Conservation (phyloP, 1,140 invertebrate genomes). For the Anastrepha obliqua region DNA sequence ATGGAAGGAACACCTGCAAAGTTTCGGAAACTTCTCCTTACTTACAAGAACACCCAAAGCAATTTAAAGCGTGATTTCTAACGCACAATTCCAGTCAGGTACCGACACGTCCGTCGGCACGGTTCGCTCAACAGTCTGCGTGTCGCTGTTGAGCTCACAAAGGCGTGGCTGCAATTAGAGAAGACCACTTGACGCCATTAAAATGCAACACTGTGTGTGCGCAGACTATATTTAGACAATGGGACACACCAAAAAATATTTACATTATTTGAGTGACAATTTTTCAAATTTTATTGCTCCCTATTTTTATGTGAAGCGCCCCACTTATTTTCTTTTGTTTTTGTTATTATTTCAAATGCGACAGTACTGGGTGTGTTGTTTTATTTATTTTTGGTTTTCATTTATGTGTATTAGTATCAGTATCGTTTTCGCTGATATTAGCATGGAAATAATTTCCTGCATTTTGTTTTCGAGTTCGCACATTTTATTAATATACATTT, state of each 20-base stretch:
- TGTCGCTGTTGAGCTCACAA: neutral
- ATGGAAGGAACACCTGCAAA: neutral
- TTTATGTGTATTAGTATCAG: neutral
- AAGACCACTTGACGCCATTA: slow-evolving; percentile 36
- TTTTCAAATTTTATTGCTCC: slow-evolving; percentile 39
- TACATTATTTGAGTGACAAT: slow-evolving; percentile 10
- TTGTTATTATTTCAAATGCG: neutral
- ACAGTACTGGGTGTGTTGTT: neutral
- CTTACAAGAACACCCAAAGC: no score
- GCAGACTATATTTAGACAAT: slow-evolving; percentile 22
- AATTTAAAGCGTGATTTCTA: no score
- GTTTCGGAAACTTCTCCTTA: no score
- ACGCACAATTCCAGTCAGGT: neutral
- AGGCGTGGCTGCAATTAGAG: neutral
- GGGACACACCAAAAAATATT: neutral
- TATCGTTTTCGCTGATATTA: neutral
- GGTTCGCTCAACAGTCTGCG: no score
- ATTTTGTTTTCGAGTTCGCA: neutral
- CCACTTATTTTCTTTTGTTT: neutral
- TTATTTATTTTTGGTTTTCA: neutral
- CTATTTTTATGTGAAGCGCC: neutral
- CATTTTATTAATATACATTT: neutral
- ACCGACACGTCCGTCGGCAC: neutral
- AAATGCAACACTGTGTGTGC: neutral
- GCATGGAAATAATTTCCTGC: slow-evolving; percentile 22